phyloP scores from a whole-genome alignment of 2,113 vertebrate genomes.

The Macquaria ambigua region DNA sequence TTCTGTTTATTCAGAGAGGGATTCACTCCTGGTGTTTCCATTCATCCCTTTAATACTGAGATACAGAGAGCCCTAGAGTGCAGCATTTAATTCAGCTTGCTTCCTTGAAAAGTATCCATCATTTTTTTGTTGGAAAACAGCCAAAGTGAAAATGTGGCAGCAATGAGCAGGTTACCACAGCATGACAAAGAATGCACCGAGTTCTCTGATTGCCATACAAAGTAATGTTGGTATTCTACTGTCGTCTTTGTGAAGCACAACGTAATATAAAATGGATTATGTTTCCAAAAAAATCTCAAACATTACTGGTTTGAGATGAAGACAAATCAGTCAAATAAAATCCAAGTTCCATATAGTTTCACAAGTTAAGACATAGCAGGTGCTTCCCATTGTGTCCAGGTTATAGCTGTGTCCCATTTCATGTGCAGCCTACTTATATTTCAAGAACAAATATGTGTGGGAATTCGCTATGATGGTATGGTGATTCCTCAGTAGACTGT shows the following conservation, averaged over 20 bases:
- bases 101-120: constrained; percentile 1
- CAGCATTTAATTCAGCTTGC: constrained; percentile 28
- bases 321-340: not conserved
- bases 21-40: constrained; percentile 8
- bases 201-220: not conserved
- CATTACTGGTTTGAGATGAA: not conserved
- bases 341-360: not conserved
- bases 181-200: not conserved
- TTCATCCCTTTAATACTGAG: constrained; percentile 11
- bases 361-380: not conserved
- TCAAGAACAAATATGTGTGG: not conserved
- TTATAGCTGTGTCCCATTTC: not conserved
- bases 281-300: not conserved
- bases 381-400: not conserved
- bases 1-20: not conserved
- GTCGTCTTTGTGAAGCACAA: not conserved
- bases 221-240: not conserved
- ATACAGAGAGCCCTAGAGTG: not conserved
- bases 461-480: not conserved
- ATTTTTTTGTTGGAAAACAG: not conserved
- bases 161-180: not conserved
- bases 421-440: not conserved
- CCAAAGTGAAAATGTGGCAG: not conserved
- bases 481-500: not conserved
- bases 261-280: not conserved